These are phyloP conservation scores for Drosophila subsilvestris DNA, from an alignment of 2,888 invertebrate genomes.

Conservation along the genomic window DNA sequence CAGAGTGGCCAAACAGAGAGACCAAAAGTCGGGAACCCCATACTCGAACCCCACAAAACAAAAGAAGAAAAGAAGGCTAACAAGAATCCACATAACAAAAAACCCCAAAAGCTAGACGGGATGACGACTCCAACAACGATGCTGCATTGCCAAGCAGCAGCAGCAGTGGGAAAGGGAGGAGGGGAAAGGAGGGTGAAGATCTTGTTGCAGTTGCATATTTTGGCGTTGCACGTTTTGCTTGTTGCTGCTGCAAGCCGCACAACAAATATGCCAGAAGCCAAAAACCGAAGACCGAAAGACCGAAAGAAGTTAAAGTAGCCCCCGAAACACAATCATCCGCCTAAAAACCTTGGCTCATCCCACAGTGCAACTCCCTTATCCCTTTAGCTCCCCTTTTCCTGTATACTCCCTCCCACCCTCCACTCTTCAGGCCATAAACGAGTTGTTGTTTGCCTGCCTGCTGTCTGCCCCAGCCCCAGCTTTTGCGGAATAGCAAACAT, in stretches of 20 bases:
- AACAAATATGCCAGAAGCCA: conserved; percentile 73
- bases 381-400: not conserved
- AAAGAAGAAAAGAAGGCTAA: conserved; percentile 49
- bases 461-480: conserved; percentile 46
- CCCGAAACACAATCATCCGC: conserved; percentile 34
- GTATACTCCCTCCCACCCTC: conserved; percentile 3
- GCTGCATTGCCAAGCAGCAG: conserved; percentile 26
- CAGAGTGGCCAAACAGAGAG: conserved; percentile 11
- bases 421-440: conserved; percentile 57
- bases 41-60: not conserved
- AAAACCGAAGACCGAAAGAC: conserved; percentile 10
- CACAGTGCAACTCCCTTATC: conserved; percentile 8
- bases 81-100: conserved; percentile 39
- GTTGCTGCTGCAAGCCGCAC: conserved; percentile 59
- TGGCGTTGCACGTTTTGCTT: conserved; percentile 77
- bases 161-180: too few species aligned
- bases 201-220: conserved; percentile 77
- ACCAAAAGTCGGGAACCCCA: conserved; percentile 58
- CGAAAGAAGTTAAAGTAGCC: conserved; percentile 34
- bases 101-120: conserved; percentile 64
- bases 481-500: conserved; percentile 76
- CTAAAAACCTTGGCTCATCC: conserved; percentile 41
- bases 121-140: conserved; percentile 62
- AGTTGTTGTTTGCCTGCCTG: conserved; percentile 51
- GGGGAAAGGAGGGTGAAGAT: conserved; percentile 19